These are phyloP conservation scores for Silurus lanzhouensis DNA, from an alignment of 2,797 vertebrate species.

Conservation along the genomic window DNA sequence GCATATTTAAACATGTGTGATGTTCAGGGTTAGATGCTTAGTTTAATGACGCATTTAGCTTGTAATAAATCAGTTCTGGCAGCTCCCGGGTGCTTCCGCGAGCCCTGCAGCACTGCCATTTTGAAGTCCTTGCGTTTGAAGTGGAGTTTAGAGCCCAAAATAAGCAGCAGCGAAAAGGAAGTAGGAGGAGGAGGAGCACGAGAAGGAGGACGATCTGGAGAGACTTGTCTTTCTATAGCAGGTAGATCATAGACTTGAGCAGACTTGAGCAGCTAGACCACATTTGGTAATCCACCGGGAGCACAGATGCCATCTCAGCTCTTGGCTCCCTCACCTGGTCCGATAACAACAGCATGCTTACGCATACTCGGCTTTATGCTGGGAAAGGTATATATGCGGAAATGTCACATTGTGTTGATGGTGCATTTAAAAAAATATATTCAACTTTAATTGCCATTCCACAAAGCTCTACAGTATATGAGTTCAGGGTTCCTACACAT, in stretches of 20 bases:
- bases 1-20: constrained; percentile 76
- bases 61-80: constrained; percentile 78
- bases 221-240: constrained; percentile 30
- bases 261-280: constrained; percentile 45
- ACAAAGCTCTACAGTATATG: no score
- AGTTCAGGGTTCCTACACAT: no score
- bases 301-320: constrained; percentile 9
- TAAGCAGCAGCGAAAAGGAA: constrained; percentile 39
- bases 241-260: constrained; percentile 25
- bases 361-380: constrained; percentile 2
- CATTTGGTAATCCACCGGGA: constrained; percentile 34
- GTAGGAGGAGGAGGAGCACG: constrained; percentile 34
- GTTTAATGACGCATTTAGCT: constrained; percentile 79
- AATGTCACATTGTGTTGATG: neutral
- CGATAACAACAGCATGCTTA: neutral
- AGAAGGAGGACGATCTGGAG: constrained; percentile 27
- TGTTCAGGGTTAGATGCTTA: constrained; percentile 77
- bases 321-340: neutral
- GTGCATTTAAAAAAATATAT: neutral
- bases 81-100: constrained; percentile 62
- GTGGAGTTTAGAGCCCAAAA: constrained; percentile 51
- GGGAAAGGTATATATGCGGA: neutral
- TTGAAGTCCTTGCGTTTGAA: constrained; percentile 60
- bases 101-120: constrained; percentile 53
- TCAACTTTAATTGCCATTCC: no score